Evolutionary conservation across 2,113 vertebrate species (phyloP).

Genomic region (Aleadryas rufinucha): DNA sequence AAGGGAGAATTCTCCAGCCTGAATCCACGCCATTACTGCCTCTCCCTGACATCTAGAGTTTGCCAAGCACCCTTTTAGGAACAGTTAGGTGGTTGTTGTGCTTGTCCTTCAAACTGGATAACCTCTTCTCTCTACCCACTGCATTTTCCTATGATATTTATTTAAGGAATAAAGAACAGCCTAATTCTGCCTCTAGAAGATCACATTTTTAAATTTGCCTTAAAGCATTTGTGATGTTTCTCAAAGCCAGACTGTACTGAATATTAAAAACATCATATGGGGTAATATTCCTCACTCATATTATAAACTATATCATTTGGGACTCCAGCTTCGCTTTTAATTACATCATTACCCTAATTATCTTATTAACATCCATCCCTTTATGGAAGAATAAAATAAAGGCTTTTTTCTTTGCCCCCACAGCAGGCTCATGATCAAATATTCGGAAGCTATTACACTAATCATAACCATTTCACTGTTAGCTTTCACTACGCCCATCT

Average conservation of each 20-base stretch:
- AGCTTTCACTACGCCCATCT: neutral
- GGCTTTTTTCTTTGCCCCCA: neutral
- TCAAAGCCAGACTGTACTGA: neutral
- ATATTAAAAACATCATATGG: neutral
- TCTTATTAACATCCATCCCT: neutral
- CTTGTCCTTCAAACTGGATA: neutral
- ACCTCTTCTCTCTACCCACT: neutral
- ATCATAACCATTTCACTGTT: slow-evolving; percentile 20
- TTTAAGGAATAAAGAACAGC: neutral
- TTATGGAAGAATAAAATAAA: neutral
- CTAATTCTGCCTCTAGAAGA: neutral
- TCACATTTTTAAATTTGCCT: neutral
- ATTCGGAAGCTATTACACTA: neutral
- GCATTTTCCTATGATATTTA: neutral
- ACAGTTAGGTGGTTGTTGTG: neutral
- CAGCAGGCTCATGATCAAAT: neutral
- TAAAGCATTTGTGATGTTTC: neutral
- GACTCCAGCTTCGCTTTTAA: neutral
- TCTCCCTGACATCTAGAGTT: neutral
- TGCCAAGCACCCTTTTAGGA: neutral
- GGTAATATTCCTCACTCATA: neutral
- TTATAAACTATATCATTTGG: neutral
- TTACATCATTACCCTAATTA: slow-evolving; percentile 40
- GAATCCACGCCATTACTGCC: neutral
- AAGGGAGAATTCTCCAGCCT: neutral